These are phyloP conservation scores for Polydesmus complanatus DNA, from an alignment of 2,888 invertebrate species.

Conservation along the genomic window DNA sequence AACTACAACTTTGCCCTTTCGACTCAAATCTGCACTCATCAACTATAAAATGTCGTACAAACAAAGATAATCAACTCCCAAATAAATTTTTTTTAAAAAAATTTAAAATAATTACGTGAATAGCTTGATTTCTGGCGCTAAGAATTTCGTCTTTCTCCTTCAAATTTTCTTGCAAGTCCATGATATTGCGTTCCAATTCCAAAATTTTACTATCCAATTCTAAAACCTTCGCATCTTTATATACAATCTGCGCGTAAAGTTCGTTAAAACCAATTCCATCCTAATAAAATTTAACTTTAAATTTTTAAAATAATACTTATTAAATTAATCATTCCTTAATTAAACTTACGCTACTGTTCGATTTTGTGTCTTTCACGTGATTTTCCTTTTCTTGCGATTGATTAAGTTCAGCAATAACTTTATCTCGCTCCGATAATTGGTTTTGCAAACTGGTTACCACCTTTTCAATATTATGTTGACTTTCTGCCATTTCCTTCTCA, in stretches of 20 bases:
- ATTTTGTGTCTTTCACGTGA: neutral
- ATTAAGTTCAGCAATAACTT: slow-evolving; percentile 22
- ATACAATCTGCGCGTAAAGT: slow-evolving; percentile 39
- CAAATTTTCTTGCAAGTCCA: slow-evolving; percentile 66
- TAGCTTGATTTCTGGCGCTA: slow-evolving; percentile 61
- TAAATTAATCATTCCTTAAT: neutral
- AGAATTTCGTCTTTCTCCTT: slow-evolving; percentile 72
- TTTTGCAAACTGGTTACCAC: slow-evolving; percentile 35
- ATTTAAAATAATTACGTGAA: slow-evolving; percentile 26
- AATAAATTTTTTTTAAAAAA: neutral
- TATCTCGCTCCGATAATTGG: slow-evolving; percentile 36
- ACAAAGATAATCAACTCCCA: neutral
- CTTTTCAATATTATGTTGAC: slow-evolving; percentile 21
- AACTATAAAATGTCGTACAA: slow-evolving; percentile 41
- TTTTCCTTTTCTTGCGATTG: neutral
- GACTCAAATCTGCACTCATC: slow-evolving; percentile 53
- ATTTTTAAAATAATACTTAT: slow-evolving; percentile 1
- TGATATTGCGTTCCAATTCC: slow-evolving; percentile 56
- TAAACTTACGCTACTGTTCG: neutral
- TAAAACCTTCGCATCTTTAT: slow-evolving; percentile 47
- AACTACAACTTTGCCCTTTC: slow-evolving; percentile 45
- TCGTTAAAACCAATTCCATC: slow-evolving; percentile 27
- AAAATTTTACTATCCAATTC: slow-evolving; percentile 54
- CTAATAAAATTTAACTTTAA: slow-evolving; percentile 3
- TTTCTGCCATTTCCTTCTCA: slow-evolving; percentile 19